A percentile compares a stretch with the other conserved stretches of the same genome.
Evolutionary conservation across 2,888 invertebrate genomes (phyloP).

Genomic region (Lasioglossum oenotherae): DNA sequence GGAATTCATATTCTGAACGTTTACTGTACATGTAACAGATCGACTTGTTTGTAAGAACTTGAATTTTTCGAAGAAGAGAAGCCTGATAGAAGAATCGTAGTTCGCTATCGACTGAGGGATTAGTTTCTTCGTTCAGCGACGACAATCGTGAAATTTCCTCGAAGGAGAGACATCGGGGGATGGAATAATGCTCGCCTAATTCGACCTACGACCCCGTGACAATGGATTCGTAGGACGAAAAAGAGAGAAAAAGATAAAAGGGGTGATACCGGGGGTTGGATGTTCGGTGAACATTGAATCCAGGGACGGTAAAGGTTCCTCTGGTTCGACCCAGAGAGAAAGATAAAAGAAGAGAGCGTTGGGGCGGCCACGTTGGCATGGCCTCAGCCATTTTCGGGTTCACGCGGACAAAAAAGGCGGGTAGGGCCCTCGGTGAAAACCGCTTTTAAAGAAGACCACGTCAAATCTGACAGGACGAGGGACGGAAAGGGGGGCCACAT

Average conservation of each 20-base stretch:
- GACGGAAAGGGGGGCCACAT: conserved; percentile 60
- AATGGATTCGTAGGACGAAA: conserved; percentile 39
- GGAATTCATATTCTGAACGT: no score
- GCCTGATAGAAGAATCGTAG: not conserved
- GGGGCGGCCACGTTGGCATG: conserved; percentile 72
- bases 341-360: conserved; percentile 12
- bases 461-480: conserved; percentile 74
- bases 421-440: conserved; percentile 68
- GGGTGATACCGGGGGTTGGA: conserved; percentile 27
- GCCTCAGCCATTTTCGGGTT: conserved; percentile 77
- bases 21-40: no score
- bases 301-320: conserved; percentile 21
- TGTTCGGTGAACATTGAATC: conserved; percentile 16
- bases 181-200: not conserved
- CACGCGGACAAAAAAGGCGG: conserved; percentile 69
- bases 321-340: conserved; percentile 45
- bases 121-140: not conserved
- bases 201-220: conserved; percentile 51
- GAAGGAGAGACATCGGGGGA: not conserved
- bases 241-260: not conserved
- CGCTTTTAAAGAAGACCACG: conserved; percentile 73
- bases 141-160: not conserved
- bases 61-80: no score
- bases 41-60: not conserved
- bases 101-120: not conserved